A percentile compares a stretch with the other conserved stretches of the same genome.
Conservation (phyloP, 2,888 invertebrate species). For the Trilocha varians region DNA sequence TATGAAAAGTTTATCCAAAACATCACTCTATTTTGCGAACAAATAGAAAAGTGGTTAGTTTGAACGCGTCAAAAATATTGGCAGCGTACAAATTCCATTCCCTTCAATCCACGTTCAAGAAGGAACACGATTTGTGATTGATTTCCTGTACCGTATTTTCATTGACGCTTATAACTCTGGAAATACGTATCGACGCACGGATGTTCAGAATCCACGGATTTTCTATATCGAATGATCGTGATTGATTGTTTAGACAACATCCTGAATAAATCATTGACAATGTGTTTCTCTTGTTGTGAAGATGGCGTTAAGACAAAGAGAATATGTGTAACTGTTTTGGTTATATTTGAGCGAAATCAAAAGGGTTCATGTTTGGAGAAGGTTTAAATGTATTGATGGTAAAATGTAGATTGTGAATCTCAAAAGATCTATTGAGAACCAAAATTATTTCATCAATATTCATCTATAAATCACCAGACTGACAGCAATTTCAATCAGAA, state of each 20-base stretch:
- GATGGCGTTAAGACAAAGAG: neutral
- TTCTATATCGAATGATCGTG: conserved; percentile 23
- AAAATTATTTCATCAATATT: too few relatives aligned
- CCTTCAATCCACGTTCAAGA: conserved; percentile 32
- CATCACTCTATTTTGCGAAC: too few relatives aligned
- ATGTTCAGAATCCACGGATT: conserved; percentile 14
- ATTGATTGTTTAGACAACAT: conserved; percentile 15
- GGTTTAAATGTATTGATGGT: too few relatives aligned
- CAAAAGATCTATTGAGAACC: too few relatives aligned
- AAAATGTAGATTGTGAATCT: too few relatives aligned
- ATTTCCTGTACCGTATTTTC: conserved; percentile 40
- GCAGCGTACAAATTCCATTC: conserved; percentile 40
- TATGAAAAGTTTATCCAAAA: too few relatives aligned
- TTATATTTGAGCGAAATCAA: too few relatives aligned
- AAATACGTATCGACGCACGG: conserved; percentile 17
- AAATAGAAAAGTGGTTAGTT: conserved; percentile 12
- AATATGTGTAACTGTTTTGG: neutral
- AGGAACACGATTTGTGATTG: conserved; percentile 50
- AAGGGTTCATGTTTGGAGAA: too few relatives aligned
- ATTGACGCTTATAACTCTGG: conserved; percentile 22
- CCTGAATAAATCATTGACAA: neutral
- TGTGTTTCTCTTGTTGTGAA: neutral
- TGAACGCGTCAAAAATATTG: conserved; percentile 23
- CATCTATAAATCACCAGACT: too few relatives aligned
- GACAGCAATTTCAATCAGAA: too few relatives aligned